phyloP scores from a whole-genome alignment of 2,797 vertebrate genomes.

The Rhyacichthys aspro region DNA sequence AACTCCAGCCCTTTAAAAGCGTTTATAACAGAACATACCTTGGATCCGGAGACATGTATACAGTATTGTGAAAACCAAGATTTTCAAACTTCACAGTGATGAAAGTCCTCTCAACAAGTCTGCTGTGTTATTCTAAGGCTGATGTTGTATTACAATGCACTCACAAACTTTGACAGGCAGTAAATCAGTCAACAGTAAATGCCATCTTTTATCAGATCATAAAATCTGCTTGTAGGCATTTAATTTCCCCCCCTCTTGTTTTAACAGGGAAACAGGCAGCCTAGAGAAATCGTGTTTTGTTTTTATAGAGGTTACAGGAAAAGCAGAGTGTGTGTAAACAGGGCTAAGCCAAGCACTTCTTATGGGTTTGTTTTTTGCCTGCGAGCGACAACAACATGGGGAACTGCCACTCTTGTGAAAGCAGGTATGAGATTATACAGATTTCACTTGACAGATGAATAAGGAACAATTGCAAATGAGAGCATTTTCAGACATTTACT shows the following conservation, averaged over 20 bases:
- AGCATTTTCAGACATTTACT: conserved; percentile 63
- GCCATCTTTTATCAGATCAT: conserved; percentile 84
- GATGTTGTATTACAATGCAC: conserved; percentile 69
- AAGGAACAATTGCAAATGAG: conserved; percentile 64
- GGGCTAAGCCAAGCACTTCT: conserved; percentile 64
- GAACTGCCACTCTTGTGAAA: conserved; percentile 66
- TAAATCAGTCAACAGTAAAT: conserved; percentile 84
- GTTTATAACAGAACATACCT: conserved; percentile 40
- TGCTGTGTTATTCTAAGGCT: conserved; percentile 51
- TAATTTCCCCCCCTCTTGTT: conserved; percentile 72
- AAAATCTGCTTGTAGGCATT: conserved; percentile 83
- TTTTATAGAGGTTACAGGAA: conserved; percentile 77
- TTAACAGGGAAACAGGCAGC: conserved; percentile 76
- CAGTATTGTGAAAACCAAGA: conserved; percentile 35
- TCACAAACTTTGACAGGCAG: conserved; percentile 78
- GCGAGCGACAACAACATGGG: conserved; percentile 66
- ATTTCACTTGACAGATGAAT: conserved; percentile 73
- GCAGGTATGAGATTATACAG: conserved; percentile 67
- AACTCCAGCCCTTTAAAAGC: conserved; percentile 17
- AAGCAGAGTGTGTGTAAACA: conserved; percentile 69
- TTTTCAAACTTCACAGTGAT: conserved; percentile 41
- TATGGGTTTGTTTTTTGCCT: conserved; percentile 73
- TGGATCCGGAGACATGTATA: neutral
- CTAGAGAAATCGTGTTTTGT: conserved; percentile 69
- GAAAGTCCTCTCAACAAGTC: conserved; percentile 63